These are phyloP conservation scores for Lithosia quadra DNA, from an alignment of 2,888 invertebrate species.

Conservation along the genomic window DNA sequence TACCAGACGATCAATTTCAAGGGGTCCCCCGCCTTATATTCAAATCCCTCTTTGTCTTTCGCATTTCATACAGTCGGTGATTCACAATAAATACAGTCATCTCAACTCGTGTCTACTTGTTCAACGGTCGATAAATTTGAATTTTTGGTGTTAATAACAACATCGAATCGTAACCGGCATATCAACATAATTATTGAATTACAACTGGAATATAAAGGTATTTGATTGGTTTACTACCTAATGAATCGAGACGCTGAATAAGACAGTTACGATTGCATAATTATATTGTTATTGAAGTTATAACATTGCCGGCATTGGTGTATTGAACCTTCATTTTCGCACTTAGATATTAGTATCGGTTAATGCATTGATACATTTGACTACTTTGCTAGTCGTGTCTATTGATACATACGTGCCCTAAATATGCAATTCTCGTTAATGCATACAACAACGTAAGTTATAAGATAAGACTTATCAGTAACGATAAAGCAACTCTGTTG, in stretches of 20 bases:
- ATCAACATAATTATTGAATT: not conserved
- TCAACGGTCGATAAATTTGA: slow-evolving; percentile 45
- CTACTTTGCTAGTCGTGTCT: not conserved
- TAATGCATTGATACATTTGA: not conserved
- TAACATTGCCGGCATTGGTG: slow-evolving; percentile 24
- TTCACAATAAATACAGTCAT: slow-evolving; percentile 70
- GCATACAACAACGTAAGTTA: slow-evolving; percentile 62
- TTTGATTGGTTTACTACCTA: slow-evolving; percentile 5
- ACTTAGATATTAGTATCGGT: not conserved
- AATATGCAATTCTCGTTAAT: slow-evolving; percentile 68
- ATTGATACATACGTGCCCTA: slow-evolving; percentile 46
- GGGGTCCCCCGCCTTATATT: slow-evolving; percentile 81
- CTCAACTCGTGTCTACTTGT: slow-evolving; percentile 51
- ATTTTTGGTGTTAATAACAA: slow-evolving; percentile 30
- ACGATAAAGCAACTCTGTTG: slow-evolving; percentile 82
- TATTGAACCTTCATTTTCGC: slow-evolving; percentile 41
- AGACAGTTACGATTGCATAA: slow-evolving; percentile 23
- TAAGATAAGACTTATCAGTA: slow-evolving; percentile 78
- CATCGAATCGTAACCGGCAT: not conserved
- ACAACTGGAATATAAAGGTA: not conserved
- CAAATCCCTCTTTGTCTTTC: slow-evolving; percentile 85
- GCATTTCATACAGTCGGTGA: slow-evolving; percentile 79
- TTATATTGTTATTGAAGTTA: slow-evolving; percentile 27
- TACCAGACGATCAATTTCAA: slow-evolving; percentile 83
- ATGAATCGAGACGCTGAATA: slow-evolving; percentile 28